phyloP scores from a whole-genome alignment of 1,140 invertebrate species.

The Drosophila kepulauana region DNA sequence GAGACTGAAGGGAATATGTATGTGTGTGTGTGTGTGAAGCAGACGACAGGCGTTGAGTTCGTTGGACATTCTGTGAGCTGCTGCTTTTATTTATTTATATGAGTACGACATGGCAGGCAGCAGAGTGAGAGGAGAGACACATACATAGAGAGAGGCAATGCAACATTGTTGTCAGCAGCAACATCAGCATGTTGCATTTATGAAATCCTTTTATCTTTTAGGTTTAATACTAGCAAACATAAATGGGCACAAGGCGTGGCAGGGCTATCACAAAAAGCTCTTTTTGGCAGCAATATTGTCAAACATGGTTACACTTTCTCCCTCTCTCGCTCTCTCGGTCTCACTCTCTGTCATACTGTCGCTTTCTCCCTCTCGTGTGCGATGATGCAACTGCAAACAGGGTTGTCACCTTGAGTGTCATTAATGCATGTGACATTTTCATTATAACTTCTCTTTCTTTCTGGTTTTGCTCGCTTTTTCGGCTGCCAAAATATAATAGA shows the following conservation, averaged over 20 bases:
- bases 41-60: slow-evolving; percentile 69
- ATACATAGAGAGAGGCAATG: slow-evolving; percentile 42
- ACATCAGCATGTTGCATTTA: slow-evolving; percentile 79
- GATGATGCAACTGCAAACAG: slow-evolving; percentile 55
- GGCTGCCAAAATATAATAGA: slow-evolving; percentile 34
- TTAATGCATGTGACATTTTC: slow-evolving; percentile 80
- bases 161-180: slow-evolving; percentile 78
- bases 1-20: background rate
- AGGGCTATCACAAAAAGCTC: slow-evolving; percentile 68
- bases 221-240: slow-evolving; percentile 64
- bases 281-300: slow-evolving; percentile 80
- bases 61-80: slow-evolving; percentile 69
- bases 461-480: slow-evolving; percentile 47
- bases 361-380: slow-evolving; percentile 23
- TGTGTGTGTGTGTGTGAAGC: slow-evolving; percentile 4
- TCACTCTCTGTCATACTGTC: slow-evolving; percentile 2
- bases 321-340: background rate
- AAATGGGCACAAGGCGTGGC: slow-evolving; percentile 39
- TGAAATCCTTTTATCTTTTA: slow-evolving; percentile 80
- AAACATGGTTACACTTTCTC: slow-evolving; percentile 55
- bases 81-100: slow-evolving; percentile 75
- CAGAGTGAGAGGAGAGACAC: background rate
- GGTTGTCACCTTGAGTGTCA: slow-evolving; percentile 79
- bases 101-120: slow-evolving; percentile 5
- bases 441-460: slow-evolving; percentile 68